Evolutionary conservation across 2,113 vertebrate genomes (phyloP).

Genomic region (Notarius quadriscutis): DNA sequence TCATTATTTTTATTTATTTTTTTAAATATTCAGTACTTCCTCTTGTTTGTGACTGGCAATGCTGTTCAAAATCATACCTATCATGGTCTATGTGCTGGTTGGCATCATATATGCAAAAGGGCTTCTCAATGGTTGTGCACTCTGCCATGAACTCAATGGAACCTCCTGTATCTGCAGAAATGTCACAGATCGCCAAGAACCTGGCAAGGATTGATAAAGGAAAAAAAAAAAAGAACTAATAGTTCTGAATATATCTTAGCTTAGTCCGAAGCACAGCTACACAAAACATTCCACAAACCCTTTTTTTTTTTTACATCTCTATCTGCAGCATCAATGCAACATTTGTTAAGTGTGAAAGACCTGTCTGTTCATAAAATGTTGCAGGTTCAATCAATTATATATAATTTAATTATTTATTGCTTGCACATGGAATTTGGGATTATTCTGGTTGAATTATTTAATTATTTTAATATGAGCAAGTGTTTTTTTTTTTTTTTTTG

Average conservation of each 20-base stretch:
- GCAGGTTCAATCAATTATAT: no score
- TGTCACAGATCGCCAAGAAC: conserved; percentile 94
- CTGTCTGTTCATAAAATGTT: no score
- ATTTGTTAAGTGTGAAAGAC: no score
- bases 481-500: no score
- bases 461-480: no score
- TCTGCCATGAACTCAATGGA: conserved; percentile 98
- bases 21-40: background rate
- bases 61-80: conserved; percentile 73
- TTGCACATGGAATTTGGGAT: no score
- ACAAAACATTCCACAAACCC: background rate
- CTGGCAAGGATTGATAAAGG: conserved; percentile 61
- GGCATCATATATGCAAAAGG: conserved; percentile 97
- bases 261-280: background rate
- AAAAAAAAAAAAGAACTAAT: no score
- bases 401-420: no score
- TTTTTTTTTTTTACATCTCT: background rate
- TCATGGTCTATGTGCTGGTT: conserved; percentile 91
- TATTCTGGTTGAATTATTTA: no score
- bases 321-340: background rate
- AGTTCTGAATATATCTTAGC: background rate
- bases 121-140: conserved; percentile 93
- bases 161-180: conserved; percentile 92
- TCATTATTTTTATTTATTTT: no score
- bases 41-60: background rate